Percentiles rank a stretch among this genome's conserved stretches.
Conservation (phyloP, 2,888 invertebrate species). For the Nineta flava region DNA sequence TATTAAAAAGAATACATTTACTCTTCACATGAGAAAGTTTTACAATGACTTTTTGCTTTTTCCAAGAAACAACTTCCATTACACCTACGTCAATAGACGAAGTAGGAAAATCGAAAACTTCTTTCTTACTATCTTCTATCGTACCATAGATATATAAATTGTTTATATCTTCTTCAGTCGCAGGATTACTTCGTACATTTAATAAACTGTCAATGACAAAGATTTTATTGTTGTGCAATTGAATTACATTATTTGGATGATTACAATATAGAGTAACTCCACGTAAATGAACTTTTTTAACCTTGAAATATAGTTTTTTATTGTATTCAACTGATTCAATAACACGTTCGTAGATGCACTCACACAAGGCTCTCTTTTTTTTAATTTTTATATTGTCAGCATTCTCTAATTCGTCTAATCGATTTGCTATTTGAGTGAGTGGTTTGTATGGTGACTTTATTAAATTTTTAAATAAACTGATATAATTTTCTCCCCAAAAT, state of each 20-base stretch:
- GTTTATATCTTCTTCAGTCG: not conserved
- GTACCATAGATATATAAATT: not conserved
- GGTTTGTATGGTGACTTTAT: slow-evolving; percentile 9
- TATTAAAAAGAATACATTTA: not conserved
- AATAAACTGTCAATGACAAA: not conserved
- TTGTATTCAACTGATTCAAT: not conserved
- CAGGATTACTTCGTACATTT: not conserved
- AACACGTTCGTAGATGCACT: not conserved
- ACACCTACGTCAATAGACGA: not conserved
- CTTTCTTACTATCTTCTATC: not conserved
- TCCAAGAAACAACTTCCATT: not conserved
- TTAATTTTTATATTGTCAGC: slow-evolving; percentile 4
- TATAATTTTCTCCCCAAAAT: too few relatives aligned
- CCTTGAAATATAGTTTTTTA: not conserved
- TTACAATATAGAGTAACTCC: not conserved
- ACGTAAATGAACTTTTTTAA: not conserved
- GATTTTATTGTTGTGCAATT: not conserved
- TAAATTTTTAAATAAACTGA: slow-evolving; percentile 11
- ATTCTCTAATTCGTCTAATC: slow-evolving; percentile 9
- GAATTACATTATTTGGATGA: not conserved
- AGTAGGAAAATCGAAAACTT: not conserved
- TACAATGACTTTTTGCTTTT: not conserved
- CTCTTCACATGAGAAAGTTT: not conserved
- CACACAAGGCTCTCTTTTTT: not conserved
- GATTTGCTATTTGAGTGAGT: slow-evolving; percentile 11